Evolutionary conservation across 2,797 vertebrate genomes (phyloP).

Genomic region (Cyclura pinguis): DNA sequence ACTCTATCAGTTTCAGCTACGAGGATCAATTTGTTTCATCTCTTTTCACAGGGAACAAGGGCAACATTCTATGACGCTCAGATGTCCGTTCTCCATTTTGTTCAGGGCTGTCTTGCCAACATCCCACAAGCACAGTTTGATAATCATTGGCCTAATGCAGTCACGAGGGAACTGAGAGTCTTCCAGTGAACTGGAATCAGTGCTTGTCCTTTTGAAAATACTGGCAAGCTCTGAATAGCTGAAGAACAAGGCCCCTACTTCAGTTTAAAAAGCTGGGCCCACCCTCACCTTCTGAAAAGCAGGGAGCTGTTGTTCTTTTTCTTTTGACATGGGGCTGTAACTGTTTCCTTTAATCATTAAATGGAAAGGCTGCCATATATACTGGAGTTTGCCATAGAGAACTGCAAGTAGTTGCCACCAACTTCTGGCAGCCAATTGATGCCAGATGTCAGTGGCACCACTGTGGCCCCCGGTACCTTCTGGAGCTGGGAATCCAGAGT

Average conservation of each 20-base stretch:
- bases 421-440: background rate
- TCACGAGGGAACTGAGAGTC: background rate
- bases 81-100: background rate
- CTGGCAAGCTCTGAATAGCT: background rate
- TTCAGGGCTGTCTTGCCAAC: background rate
- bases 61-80: no score
- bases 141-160: background rate
- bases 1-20: background rate
- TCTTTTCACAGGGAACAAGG: background rate
- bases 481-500: no score
- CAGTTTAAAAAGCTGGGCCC: background rate
- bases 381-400: background rate
- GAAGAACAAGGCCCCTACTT: background rate
- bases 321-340: constrained; percentile 25
- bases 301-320: background rate
- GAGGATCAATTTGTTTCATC: background rate
- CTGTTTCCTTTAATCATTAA: constrained; percentile 37
- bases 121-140: background rate
- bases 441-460: no score
- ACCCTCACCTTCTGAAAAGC: constrained; percentile 3
- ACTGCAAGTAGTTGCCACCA: background rate
- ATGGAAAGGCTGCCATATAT: background rate
- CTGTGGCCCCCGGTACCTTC: no score
- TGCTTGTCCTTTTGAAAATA: background rate
- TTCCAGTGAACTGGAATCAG: background rate